phyloP scores from a whole-genome alignment of 2,888 invertebrate species.

The Drosophila macrospina region DNA sequence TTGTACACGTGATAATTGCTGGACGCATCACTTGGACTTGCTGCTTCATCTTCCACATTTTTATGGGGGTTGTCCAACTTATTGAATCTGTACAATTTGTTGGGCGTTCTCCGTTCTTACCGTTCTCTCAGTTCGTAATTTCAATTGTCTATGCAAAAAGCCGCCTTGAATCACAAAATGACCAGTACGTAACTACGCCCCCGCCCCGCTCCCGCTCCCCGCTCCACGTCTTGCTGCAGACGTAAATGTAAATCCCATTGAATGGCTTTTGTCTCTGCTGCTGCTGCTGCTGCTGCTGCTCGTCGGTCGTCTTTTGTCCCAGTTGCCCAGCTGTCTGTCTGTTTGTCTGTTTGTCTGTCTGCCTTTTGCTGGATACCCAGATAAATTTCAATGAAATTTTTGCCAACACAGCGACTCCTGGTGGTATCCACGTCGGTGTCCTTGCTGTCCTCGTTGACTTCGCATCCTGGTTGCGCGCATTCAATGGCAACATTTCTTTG shows the following conservation, averaged over 20 bases:
- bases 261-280: slow-evolving; percentile 51
- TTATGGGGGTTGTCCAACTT: slow-evolving; percentile 43
- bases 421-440: slow-evolving; percentile 3
- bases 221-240: background rate
- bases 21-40: slow-evolving; percentile 34
- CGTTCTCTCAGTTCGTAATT: slow-evolving; percentile 51
- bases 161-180: slow-evolving; percentile 74
- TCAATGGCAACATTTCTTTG: slow-evolving; percentile 70
- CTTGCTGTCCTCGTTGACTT: background rate
- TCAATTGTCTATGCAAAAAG: slow-evolving; percentile 79
- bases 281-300: slow-evolving; percentile 7
- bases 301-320: slow-evolving; percentile 43
- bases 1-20: slow-evolving; percentile 68
- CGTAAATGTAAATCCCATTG: slow-evolving; percentile 44
- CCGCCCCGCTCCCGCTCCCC: no score
- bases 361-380: slow-evolving; percentile 33
- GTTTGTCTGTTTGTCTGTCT: slow-evolving; percentile 13
- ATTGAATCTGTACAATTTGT: slow-evolving; percentile 80
- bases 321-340: slow-evolving; percentile 7
- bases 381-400: slow-evolving; percentile 78
- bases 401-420: slow-evolving; percentile 57
- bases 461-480: slow-evolving; percentile 7
- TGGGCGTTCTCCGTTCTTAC: slow-evolving; percentile 32
- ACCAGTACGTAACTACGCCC: slow-evolving; percentile 46
- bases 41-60: slow-evolving; percentile 2